Evolutionary conservation across 2,113 vertebrate genomes (phyloP).

Genomic region (Pelodiscus sinensis): DNA sequence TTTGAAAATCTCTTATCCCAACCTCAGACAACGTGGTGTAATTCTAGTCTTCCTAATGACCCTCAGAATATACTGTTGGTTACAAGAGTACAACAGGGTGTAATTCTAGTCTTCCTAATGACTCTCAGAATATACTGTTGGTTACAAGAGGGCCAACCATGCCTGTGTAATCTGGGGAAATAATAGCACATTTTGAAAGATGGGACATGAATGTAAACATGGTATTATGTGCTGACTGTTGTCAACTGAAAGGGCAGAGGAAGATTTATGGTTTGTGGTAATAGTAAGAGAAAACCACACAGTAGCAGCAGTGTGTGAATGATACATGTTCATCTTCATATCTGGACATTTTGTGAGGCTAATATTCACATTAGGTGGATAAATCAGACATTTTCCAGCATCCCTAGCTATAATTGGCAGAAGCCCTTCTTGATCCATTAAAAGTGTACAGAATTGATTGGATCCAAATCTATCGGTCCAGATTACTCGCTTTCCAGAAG

Average conservation of each 20-base stretch:
- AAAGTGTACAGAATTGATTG: constrained; percentile 29
- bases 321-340: neutral
- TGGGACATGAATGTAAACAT: accelerated
- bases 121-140: neutral
- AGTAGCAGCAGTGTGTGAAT: neutral
- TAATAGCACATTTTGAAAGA: neutral
- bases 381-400: constrained; percentile 45
- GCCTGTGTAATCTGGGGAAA: neutral
- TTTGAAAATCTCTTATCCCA: neutral
- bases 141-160: neutral
- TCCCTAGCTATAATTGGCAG: neutral
- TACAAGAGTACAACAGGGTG: neutral
- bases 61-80: neutral
- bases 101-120: neutral
- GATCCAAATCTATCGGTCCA: constrained; percentile 65
- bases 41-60: neutral
- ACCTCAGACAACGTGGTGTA: neutral
- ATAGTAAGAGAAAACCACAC: neutral
- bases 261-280: neutral
- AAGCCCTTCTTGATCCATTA: constrained; percentile 35
- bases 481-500: constrained; percentile 66
- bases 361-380: neutral
- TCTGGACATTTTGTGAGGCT: constrained; percentile 27
- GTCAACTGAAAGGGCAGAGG: neutral
- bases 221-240: neutral